Conservation (phyloP, 2,888 invertebrate species). For the Cyclophora punctaria region DNA sequence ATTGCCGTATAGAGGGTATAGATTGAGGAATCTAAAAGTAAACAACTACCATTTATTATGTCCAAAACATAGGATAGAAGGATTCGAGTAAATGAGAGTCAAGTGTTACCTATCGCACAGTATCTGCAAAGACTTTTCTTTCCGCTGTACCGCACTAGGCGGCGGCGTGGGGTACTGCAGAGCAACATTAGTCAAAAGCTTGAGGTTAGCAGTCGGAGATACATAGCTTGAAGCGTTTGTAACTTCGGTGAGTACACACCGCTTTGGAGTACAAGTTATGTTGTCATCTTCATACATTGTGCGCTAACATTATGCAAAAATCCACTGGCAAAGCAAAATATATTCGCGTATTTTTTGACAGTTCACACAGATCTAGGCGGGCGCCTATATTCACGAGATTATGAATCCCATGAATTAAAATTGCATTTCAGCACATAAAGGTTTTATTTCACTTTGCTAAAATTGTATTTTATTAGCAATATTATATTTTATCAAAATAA, state of each 20-base stretch:
- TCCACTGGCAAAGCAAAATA: slow-evolving; percentile 43
- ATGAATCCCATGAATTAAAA: slow-evolving; percentile 7
- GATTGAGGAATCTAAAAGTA: slow-evolving; percentile 66
- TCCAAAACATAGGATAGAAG: too few relatives aligned
- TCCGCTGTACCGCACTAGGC: slow-evolving; percentile 67
- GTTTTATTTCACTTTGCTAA: slow-evolving; percentile 4
- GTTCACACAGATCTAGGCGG: slow-evolving; percentile 52
- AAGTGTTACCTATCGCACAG: slow-evolving; percentile 73
- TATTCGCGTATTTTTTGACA: slow-evolving; percentile 67
- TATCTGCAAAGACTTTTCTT: slow-evolving; percentile 77
- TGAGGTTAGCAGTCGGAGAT: slow-evolving; percentile 80
- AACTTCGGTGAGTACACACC: slow-evolving; percentile 71
- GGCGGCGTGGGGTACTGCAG: slow-evolving; percentile 70
- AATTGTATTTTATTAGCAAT: slow-evolving; percentile 3
- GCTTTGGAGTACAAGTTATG: slow-evolving; percentile 70
- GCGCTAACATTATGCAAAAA: slow-evolving; percentile 67
- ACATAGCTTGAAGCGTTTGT: slow-evolving; percentile 72
- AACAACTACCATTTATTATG: too few relatives aligned
- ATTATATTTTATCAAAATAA: slow-evolving; percentile 32
- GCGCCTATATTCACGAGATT: slow-evolving; percentile 25
- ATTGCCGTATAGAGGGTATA: slow-evolving; percentile 71
- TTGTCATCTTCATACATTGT: slow-evolving; percentile 72
- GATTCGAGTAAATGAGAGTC: neutral
- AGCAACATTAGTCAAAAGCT: slow-evolving; percentile 79
- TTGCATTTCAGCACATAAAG: slow-evolving; percentile 2